A percentile compares a stretch with the other conserved stretches of the same genome.
These are phyloP conservation scores for Altica lythri DNA, from an alignment of 2,888 invertebrate genomes.

Conservation along the genomic window DNA sequence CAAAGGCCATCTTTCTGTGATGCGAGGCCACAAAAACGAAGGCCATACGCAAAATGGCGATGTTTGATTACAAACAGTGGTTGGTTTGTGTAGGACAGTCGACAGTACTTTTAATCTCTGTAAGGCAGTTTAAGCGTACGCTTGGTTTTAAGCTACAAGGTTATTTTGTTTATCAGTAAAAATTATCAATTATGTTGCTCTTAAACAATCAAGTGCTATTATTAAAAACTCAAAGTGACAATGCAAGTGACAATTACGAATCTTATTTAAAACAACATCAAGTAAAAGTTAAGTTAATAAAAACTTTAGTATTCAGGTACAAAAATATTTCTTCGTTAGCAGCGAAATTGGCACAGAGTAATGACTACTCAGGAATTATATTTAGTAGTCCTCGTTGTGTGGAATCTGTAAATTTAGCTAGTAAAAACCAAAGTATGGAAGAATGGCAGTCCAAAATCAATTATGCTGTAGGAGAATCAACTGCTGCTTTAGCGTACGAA, in stretches of 20 bases:
- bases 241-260: constrained; percentile 57
- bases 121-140: too few relatives aligned
- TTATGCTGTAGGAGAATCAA: constrained; percentile 61
- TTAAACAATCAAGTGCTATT: constrained; percentile 47
- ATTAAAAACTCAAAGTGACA: constrained; percentile 50
- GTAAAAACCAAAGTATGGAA: constrained; percentile 35
- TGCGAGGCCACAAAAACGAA: too few relatives aligned
- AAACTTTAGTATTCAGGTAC: constrained; percentile 61
- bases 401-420: constrained; percentile 57
- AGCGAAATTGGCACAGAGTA: constrained; percentile 55
- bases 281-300: constrained; percentile 58
- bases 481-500: constrained; percentile 57
- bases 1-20: too few relatives aligned
- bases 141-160: too few relatives aligned
- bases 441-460: constrained; percentile 45
- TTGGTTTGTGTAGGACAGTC: too few relatives aligned
- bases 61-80: too few relatives aligned
- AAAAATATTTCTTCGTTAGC: constrained; percentile 57
- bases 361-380: constrained; percentile 59
- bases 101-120: too few relatives aligned
- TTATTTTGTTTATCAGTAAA: constrained; percentile 8
- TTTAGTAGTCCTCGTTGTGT: constrained; percentile 65
- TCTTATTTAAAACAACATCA: constrained; percentile 55
- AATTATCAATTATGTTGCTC: constrained; percentile 33
- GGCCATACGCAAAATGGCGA: too few relatives aligned